These are phyloP conservation scores for Dermatemys mawii DNA, from an alignment of 2,113 vertebrate species.

Conservation along the genomic window DNA sequence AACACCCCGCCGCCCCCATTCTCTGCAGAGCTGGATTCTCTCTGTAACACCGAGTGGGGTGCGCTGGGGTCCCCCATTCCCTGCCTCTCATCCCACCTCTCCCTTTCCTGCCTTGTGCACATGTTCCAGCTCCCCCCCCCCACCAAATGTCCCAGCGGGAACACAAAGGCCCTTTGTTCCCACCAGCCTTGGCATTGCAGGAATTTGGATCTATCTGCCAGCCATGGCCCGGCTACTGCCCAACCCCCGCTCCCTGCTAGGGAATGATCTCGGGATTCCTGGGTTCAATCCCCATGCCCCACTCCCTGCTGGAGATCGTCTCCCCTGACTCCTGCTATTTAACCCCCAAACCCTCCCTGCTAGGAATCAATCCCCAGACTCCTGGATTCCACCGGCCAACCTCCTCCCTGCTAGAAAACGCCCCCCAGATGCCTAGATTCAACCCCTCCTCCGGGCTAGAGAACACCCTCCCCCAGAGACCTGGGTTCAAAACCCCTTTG, in stretches of 20 bases:
- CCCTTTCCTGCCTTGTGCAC: background rate
- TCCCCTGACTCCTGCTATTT: background rate
- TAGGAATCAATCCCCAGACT: background rate
- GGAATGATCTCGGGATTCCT: background rate
- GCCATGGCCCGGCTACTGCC: background rate
- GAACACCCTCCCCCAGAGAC: background rate
- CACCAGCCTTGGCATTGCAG: background rate
- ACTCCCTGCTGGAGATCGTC: background rate
- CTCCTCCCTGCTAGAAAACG: background rate
- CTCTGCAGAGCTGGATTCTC: background rate
- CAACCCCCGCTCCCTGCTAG: background rate
- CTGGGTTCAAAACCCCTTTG: background rate
- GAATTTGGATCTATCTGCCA: background rate
- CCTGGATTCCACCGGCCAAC: background rate
- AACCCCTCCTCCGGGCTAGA: background rate
- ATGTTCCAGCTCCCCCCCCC: background rate
- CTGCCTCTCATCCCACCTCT: background rate
- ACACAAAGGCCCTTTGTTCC: background rate
- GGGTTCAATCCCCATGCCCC: background rate
- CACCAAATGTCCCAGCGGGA: background rate
- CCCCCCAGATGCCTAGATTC: background rate
- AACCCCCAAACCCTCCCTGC: background rate
- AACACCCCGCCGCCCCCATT: background rate
- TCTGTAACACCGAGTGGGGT: background rate
- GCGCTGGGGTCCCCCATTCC: background rate